Evolutionary conservation across 1,140 invertebrate species (phyloP), one percentile per base, ranked within the genome.

Genomic region (Bathynomus jamesi): DNA sequence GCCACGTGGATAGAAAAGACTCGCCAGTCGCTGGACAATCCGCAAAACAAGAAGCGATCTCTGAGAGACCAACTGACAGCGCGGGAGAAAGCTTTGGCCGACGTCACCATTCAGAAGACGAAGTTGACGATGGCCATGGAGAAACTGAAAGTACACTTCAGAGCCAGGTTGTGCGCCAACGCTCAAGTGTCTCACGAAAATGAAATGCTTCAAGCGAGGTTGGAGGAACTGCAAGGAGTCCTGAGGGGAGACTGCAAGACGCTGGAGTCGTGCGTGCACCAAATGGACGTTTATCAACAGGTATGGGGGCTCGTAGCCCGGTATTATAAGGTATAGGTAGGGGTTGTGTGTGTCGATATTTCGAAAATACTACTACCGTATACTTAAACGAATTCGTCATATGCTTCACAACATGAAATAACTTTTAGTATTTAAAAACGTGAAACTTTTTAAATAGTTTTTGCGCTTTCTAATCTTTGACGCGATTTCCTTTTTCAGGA

Each of bases 121-220:
- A 96, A 95, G 83, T 91, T 97, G 69, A 86, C 86, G 31, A 89
- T 96, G 78, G 92, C 94, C n/a, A 88, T 95, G 71, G 93, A 96
- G 80, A 96, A 96, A 83, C 85, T 97, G 65, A 81, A 92, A 89
- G 89, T 94, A 68, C 93, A 95, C 83, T 95, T 94, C 85, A 88
- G 89, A 28, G 88, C 91, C 62, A 91, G 91, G 32, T 87, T 93
- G 81, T 87, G 87, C 78, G 89, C 89, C 27, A 91, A 93, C 78
- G 87, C 87, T 69, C 88, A 89, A 72, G 88, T 95, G 53, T 87
- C 87, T 77, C 85, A 89, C 64, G 85, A 87, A 61, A 91, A 90
- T 31, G 86, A 87, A 68, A 87, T 89, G 69, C 83, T 94, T 30
- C 83, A 88, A 60, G 80, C 82, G 32, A 86, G 91, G 73, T 83